These are phyloP conservation scores for Azorinus chamasolen DNA, from an alignment of 2,888 invertebrate species.

Conservation along the genomic window DNA sequence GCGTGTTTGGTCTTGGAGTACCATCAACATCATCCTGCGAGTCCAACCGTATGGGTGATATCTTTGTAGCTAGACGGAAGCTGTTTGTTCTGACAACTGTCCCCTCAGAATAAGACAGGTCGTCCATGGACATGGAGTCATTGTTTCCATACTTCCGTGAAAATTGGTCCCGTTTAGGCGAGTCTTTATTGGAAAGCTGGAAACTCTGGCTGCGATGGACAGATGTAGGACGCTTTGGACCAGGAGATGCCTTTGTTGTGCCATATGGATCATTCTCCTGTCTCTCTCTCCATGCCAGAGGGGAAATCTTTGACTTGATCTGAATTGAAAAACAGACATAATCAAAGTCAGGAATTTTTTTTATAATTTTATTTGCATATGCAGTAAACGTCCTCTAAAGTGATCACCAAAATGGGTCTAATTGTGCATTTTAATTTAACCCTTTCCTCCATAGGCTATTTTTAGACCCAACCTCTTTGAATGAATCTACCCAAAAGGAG, in stretches of 20 bases:
- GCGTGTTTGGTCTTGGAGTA: neutral
- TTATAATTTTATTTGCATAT: no score
- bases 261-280: no score
- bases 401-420: no score
- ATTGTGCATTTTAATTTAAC: no score
- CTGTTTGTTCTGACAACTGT: conserved; percentile 72
- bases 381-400: no score
- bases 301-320: neutral
- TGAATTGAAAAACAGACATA: no score
- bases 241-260: no score
- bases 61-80: conserved; percentile 76
- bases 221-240: conserved; percentile 37
- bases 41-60: conserved; percentile 73
- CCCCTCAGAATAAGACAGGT: conserved; percentile 52
- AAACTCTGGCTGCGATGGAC: conserved; percentile 73
- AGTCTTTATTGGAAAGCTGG: conserved; percentile 70
- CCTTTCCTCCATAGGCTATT: no score
- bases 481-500: no score
- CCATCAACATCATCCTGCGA: conserved; percentile 48
- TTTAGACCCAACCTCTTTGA: no score
- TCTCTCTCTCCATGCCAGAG: neutral
- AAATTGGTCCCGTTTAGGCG: conserved; percentile 64
- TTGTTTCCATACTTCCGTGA: conserved; percentile 17
- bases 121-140: conserved; percentile 51
- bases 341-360: no score